Percentiles rank a stretch among this genome's conserved stretches.
Evolutionary conservation across 2,113 vertebrate genomes (phyloP).

Genomic region (Copsychus sechellarum): DNA sequence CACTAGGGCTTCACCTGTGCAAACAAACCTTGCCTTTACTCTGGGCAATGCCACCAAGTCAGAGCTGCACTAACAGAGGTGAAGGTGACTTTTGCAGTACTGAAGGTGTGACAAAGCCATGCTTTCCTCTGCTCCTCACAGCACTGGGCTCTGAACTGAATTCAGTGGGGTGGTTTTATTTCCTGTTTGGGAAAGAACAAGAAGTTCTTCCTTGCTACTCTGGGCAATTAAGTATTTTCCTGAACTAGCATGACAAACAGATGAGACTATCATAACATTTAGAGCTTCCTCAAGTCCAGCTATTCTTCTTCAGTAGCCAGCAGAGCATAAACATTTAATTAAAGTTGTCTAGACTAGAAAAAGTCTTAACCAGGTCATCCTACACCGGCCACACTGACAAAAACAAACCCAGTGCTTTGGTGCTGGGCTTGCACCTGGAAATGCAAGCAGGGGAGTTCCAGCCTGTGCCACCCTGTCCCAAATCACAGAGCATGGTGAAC

Average conservation of each 20-base stretch:
- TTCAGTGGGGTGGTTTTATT: not conserved
- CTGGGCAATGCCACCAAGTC: not conserved
- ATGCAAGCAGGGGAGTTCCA: rapidly evolving
- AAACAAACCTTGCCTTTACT: not conserved
- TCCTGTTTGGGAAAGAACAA: conserved; percentile 63
- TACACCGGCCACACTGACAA: not conserved
- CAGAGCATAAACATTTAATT: conserved; percentile 25
- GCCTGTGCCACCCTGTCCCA: not conserved
- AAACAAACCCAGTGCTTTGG: not conserved
- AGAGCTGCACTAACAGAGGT: not conserved
- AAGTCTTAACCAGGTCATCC: not conserved
- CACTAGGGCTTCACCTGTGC: rapidly evolving
- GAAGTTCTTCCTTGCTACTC: conserved; percentile 31
- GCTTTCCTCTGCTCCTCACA: not conserved
- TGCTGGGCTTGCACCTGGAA: not conserved
- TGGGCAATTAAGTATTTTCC: conserved; percentile 39
- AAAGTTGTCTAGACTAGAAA: not conserved
- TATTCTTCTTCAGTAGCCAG: not conserved
- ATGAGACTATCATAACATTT: not conserved
- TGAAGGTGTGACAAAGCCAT: not conserved
- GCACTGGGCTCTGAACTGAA: not conserved
- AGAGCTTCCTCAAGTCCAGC: not conserved
- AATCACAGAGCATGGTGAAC: rapidly evolving
- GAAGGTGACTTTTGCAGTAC: not conserved
- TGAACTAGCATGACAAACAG: conserved; percentile 3